Evolutionary conservation across 2,888 invertebrate species (phyloP), one percentile per base, ranked within the genome.

Genomic region (Parnassius glacialis): DNA sequence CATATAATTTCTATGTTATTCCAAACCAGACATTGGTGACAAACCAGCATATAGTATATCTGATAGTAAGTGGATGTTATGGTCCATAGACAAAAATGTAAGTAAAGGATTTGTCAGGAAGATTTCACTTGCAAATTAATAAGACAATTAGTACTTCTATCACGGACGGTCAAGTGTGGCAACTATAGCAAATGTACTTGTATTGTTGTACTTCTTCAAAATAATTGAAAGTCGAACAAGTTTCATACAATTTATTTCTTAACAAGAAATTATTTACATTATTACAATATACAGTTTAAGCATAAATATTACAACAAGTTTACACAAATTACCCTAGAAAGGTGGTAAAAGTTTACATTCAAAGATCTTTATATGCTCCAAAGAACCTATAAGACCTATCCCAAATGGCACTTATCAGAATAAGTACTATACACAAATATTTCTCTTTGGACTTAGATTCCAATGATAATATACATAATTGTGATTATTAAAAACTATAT

Each of bases 301-400:
- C 12, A 62, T 62, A 66, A 66, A 62, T 60, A 62, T 59, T 61
- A 58, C 20, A 42, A 53, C 59, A 62, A 59, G 12, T 65, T 52
- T 57, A 55, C 20, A 59, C 42, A 51, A 56, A 47, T 52, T 55
- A 59, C 45, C 57, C 53, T 62, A 59, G 20, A 61, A 67, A 67
- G 67, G 67, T 67, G 67, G 67, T 63, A 47, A 59, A 52, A 52
- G 63, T 63, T 58, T 42, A 57, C 51, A 51, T 51, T 48, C 12
- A 56, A 63, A 59, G 56, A 63, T 59, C 59, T 47, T 43, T 43
- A 10, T 20, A 10, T 11, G 25, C 41, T 25, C 9, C 16, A 52
- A 34, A 34, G 34, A 34, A 34, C 34, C 34, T 34, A 34, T 34
- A 34, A 56, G 59, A 59, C n/a, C 63, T 59, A 48, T 52, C 43